Conservation (phyloP, 2,797 vertebrate genomes). For the Gallinago stenura region DNA sequence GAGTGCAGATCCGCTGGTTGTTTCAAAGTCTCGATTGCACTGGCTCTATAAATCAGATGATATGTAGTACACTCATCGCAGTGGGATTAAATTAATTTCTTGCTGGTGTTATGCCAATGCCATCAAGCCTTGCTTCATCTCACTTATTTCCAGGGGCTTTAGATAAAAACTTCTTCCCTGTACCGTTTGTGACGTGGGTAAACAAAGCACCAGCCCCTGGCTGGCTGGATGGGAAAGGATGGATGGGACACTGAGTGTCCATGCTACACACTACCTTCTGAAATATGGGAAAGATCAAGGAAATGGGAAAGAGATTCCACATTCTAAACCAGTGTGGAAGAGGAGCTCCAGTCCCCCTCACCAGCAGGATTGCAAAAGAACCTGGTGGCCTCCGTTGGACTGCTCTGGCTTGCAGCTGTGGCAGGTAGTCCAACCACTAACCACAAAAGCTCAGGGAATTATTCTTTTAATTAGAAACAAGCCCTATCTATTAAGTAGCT, state of each 20-base stretch:
- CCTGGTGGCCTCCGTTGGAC: background rate
- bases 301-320: too few relatives aligned
- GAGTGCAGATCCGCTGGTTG: background rate
- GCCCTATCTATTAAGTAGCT: background rate
- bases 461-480: slow-evolving; percentile 32
- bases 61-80: background rate
- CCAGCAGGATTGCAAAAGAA: background rate
- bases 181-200: background rate
- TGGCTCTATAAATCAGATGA: background rate
- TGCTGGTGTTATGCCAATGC: background rate
- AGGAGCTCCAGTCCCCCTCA: background rate
- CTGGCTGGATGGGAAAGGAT: background rate
- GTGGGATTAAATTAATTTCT: slow-evolving; percentile 22
- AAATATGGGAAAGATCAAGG: background rate
- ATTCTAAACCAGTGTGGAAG: background rate
- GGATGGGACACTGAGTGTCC: rapidly evolving
- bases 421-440: background rate
- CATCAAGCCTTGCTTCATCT: background rate
- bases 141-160: background rate
- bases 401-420: background rate
- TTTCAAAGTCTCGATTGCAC: background rate
- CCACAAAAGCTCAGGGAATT: background rate
- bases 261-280: background rate
- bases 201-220: background rate
- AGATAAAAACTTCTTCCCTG: background rate